Evolutionary conservation across 2,797 vertebrate species (phyloP).

Genomic region (Pteropus rufus): DNA sequence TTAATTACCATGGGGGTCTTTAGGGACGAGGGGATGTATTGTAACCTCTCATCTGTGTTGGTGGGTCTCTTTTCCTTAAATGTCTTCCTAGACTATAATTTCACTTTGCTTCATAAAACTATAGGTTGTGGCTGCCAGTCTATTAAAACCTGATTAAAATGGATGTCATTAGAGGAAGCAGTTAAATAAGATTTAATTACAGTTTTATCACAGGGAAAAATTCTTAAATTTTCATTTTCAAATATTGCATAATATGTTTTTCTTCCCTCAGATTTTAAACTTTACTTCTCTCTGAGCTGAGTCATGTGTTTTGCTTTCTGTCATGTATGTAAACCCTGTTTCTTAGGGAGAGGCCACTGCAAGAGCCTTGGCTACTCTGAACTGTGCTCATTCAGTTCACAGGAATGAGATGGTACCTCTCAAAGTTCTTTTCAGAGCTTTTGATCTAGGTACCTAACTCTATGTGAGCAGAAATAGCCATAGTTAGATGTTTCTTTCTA

Average conservation of each 20-base stretch:
- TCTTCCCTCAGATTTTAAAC: neutral
- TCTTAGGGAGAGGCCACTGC: neutral
- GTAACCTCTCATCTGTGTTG: conserved; percentile 58
- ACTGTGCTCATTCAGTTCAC: neutral
- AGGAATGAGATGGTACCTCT: neutral
- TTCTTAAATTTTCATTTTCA: conserved; percentile 51
- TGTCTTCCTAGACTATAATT: conserved; percentile 59
- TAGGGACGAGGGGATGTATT: conserved; percentile 10
- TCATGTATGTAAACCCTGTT: neutral
- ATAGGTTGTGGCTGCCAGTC: conserved; percentile 65
- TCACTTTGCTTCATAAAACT: conserved; percentile 67
- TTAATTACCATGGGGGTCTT: conserved; percentile 55
- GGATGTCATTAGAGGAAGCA: conserved; percentile 64
- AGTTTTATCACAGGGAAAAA: conserved; percentile 59
- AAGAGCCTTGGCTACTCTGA: neutral
- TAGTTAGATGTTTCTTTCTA: neutral
- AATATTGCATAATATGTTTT: neutral
- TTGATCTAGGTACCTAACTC: neutral
- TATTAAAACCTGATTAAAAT: conserved; percentile 73
- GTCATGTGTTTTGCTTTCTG: neutral
- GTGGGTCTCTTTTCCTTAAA: conserved; percentile 57
- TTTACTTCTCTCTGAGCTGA: neutral
- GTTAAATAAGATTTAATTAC: conserved; percentile 73
- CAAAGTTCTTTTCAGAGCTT: neutral
- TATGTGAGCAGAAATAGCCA: neutral